Evolutionary conservation across 1,140 invertebrate genomes (phyloP).

Genomic region (Cepaea nemoralis): DNA sequence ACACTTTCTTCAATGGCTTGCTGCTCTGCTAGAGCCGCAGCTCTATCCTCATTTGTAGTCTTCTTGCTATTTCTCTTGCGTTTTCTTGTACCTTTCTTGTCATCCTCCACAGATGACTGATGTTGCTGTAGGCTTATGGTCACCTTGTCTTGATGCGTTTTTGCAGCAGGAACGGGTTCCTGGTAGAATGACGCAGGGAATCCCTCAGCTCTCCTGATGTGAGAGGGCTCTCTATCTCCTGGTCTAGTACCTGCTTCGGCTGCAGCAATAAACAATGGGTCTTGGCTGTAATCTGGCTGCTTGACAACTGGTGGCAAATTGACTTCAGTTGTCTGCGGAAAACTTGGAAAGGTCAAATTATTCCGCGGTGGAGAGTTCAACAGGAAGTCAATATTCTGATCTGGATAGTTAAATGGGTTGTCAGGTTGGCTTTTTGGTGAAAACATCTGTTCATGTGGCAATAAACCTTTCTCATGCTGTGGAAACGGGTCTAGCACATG

Average conservation of each 20-base stretch:
- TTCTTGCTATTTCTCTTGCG: constrained; percentile 29
- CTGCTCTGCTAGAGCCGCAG: constrained; percentile 19
- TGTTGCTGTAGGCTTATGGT: constrained; percentile 14
- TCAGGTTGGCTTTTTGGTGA: constrained; percentile 23
- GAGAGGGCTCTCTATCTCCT: neutral
- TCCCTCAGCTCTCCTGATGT: constrained; percentile 16
- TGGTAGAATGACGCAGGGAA: constrained; percentile 39
- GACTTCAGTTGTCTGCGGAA: neutral
- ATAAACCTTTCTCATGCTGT: neutral
- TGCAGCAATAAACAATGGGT: constrained; percentile 10
- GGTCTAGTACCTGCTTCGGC: neutral
- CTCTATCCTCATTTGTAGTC: constrained; percentile 26
- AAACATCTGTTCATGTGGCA: neutral
- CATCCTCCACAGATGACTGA: constrained; percentile 6
- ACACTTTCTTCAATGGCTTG: constrained; percentile 38
- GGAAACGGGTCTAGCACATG: neutral
- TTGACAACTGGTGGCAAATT: neutral
- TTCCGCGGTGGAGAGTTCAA: constrained; percentile 31
- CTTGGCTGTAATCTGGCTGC: constrained; percentile 11
- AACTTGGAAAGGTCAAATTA: neutral
- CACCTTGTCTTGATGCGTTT: neutral
- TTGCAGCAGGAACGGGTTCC: constrained; percentile 14
- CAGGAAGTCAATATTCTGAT: constrained; percentile 19
- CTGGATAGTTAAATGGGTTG: neutral
- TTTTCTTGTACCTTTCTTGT: constrained; percentile 26